Evolutionary conservation across 2,797 vertebrate genomes (phyloP).

Genomic region (Sebastes iracundus): DNA sequence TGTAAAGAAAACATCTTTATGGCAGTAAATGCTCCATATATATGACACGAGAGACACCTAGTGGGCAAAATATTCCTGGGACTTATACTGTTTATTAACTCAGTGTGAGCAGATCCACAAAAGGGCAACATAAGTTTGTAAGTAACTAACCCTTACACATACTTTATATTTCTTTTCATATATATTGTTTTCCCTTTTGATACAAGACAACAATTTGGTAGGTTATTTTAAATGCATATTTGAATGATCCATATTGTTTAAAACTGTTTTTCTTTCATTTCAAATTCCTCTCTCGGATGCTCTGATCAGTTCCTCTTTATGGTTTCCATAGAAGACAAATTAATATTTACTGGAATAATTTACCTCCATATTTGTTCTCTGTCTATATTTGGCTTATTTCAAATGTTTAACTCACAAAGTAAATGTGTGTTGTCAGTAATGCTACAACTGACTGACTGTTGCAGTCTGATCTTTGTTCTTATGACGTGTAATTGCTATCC

Average conservation of each 20-base stretch:
- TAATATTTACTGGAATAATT: no score
- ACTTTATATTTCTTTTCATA: no score
- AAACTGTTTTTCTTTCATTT: no score
- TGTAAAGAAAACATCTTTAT: not conserved
- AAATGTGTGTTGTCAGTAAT: no score
- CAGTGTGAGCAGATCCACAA: not conserved
- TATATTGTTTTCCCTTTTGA: no score
- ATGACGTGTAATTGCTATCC: not conserved
- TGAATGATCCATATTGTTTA: no score
- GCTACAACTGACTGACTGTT: not conserved
- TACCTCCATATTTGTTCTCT: not conserved
- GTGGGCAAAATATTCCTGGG: constrained; percentile 23
- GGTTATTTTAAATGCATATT: no score
- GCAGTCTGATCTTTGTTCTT: not conserved
- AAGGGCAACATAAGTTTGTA: no score
- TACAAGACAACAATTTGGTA: no score
- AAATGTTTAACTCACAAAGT: not conserved
- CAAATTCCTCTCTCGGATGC: not conserved
- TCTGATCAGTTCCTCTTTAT: not conserved
- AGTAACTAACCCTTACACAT: no score
- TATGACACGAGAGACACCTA: constrained; percentile 38
- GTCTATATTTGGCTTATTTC: not conserved
- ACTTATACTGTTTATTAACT: not conserved
- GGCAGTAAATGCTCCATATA: not conserved
- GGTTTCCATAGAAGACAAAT: not conserved